A percentile compares a stretch with the other conserved stretches of the same genome.
Conservation (phyloP, 2,888 invertebrate species). For the Zeuzera pyrina region DNA sequence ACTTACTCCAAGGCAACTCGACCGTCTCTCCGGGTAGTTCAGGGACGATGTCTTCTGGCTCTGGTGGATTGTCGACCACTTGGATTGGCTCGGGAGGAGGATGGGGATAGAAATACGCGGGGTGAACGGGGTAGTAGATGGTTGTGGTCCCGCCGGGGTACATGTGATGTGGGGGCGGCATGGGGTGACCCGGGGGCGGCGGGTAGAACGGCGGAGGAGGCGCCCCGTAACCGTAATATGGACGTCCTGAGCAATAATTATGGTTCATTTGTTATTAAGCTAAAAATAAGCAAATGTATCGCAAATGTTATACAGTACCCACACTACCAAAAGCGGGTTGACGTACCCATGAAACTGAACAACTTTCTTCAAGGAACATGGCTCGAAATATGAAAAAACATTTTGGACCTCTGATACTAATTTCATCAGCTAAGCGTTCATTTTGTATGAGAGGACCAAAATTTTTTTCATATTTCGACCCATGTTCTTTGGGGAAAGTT, state of each 20-base stretch:
- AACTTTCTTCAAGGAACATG: no score
- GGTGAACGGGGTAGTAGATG: slow-evolving; percentile 54
- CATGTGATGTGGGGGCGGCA: slow-evolving; percentile 27
- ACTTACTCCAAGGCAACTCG: slow-evolving; percentile 69
- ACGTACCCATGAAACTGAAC: no score
- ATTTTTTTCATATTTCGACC: no score
- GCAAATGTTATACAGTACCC: no score
- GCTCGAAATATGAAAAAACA: no score
- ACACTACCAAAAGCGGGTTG: no score
- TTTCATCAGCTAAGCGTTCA: no score
- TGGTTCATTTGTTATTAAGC: no score
- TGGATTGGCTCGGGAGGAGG: slow-evolving; percentile 22
- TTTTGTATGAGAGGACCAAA: no score
- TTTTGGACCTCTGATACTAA: no score
- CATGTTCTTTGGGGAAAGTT: no score
- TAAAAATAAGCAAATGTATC: no score
- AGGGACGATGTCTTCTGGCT: slow-evolving; percentile 39
- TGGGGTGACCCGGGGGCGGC: slow-evolving; percentile 23
- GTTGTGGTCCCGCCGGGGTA: slow-evolving; percentile 36
- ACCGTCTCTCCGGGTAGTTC: slow-evolving; percentile 63
- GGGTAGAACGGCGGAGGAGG: slow-evolving; percentile 30
- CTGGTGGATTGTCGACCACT: slow-evolving; percentile 36
- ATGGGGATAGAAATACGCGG: slow-evolving; percentile 56
- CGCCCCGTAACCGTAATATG: slow-evolving; percentile 54
- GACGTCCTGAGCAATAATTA: slow-evolving; percentile 43